Evolutionary conservation across 2,888 invertebrate genomes (phyloP).

Genomic region (Dryobotodes eremita): DNA sequence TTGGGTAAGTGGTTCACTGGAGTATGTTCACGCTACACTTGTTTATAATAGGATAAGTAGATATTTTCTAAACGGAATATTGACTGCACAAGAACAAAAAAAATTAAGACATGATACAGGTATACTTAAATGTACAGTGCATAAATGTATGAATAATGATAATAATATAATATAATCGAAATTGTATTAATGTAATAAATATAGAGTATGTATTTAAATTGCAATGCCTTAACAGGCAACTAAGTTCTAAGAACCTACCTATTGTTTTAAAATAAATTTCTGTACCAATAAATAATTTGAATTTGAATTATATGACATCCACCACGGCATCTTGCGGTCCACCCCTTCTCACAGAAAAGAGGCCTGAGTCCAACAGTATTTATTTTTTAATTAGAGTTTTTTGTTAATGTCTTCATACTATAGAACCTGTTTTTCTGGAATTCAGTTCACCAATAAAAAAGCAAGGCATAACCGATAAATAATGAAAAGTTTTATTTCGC

Average conservation of each 20-base stretch:
- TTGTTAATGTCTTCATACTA: too few relatives aligned
- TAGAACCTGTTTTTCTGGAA: background rate
- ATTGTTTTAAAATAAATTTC: too few relatives aligned
- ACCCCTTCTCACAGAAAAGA: too few relatives aligned
- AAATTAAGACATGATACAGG: background rate
- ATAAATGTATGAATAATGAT: too few relatives aligned
- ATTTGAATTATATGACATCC: background rate
- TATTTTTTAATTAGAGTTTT: background rate
- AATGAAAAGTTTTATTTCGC: background rate
- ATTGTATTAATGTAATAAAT: too few relatives aligned
- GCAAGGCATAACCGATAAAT: background rate
- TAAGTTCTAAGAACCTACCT: too few relatives aligned
- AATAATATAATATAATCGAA: too few relatives aligned
- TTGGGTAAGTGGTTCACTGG: conserved; percentile 55
- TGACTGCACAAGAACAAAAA: too few relatives aligned
- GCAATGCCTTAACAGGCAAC: too few relatives aligned
- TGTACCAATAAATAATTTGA: too few relatives aligned
- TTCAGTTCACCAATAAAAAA: background rate
- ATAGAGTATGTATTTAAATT: too few relatives aligned
- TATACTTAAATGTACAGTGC: too few relatives aligned
- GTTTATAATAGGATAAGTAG: conserved; percentile 13
- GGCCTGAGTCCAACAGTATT: background rate
- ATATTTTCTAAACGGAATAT: conserved; percentile 5
- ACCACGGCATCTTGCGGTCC: background rate
- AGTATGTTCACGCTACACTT: conserved; percentile 29